These are phyloP conservation scores for Yponomeuta plumbellus DNA, from an alignment of 2,888 invertebrate species.

Conservation along the genomic window DNA sequence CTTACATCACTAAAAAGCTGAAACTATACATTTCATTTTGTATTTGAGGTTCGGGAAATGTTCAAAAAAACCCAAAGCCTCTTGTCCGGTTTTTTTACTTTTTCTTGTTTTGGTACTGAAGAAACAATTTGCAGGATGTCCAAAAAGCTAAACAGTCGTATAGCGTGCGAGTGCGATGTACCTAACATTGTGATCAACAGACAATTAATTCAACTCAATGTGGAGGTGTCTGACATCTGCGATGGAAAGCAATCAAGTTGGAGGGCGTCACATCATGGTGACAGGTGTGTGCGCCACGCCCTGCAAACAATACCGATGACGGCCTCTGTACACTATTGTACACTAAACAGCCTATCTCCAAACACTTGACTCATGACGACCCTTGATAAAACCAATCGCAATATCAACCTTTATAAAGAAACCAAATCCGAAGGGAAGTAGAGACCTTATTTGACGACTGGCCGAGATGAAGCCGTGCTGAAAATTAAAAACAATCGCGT, in stretches of 20 bases:
- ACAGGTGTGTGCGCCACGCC: conserved; percentile 9
- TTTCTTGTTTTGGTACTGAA: not conserved
- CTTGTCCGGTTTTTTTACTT: too few species aligned
- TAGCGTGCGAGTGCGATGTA: not conserved
- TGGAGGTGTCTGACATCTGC: not conserved
- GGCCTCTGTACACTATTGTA: not conserved
- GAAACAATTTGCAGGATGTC: not conserved
- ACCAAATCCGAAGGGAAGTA: not conserved
- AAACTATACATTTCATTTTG: too few species aligned
- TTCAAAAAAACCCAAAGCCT: too few species aligned
- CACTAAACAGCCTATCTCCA: not conserved
- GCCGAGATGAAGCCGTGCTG: not conserved
- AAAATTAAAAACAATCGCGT: conserved; percentile 26
- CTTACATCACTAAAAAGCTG: too few species aligned
- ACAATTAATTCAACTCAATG: not conserved
- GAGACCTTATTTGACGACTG: not conserved
- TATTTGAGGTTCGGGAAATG: too few species aligned
- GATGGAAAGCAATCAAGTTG: conserved; percentile 4
- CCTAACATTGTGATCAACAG: not conserved
- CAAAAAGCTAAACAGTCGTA: not conserved
- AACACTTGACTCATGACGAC: not conserved
- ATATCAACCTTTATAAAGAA: not conserved
- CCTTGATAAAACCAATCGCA: not conserved
- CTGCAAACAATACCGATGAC: not conserved
- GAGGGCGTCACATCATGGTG: conserved; percentile 6